phyloP scores from a whole-genome alignment of 1,140 invertebrate species.

The Amphibalanus amphitrite region DNA sequence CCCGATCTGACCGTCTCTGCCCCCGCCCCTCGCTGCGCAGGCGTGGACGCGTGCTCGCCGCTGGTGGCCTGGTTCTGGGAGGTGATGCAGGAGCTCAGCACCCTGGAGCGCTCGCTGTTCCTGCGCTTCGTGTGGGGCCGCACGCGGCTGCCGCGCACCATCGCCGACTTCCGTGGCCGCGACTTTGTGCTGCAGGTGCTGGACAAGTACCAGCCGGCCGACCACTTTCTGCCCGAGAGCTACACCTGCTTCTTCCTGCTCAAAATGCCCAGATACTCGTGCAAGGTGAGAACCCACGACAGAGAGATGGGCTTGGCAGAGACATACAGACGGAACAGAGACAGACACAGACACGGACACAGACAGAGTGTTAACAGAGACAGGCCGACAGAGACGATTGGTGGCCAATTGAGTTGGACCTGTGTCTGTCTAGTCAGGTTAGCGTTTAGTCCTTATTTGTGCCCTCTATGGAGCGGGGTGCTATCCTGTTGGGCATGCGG shows the following conservation, averaged over 20 bases:
- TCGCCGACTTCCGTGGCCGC: conserved; percentile 81
- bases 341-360: conserved; percentile 3
- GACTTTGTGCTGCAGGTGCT: conserved; percentile 89
- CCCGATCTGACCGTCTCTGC: no score
- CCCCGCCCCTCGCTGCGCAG: no score
- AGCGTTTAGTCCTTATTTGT: no score
- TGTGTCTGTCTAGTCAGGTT: no score
- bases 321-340: no score
- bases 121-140: conserved; percentile 91
- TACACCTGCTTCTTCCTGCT: conserved; percentile 95
- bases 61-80: conserved; percentile 95
- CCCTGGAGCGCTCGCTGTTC: conserved; percentile 78
- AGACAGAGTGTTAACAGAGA: background rate
- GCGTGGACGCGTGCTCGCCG: conserved; percentile 62
- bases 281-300: conserved; percentile 59
- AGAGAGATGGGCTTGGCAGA: no score
- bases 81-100: conserved; percentile 91
- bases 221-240: conserved; percentile 89
- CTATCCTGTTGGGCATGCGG: no score
- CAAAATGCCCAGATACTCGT: conserved; percentile 93
- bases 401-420: no score
- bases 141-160: conserved; percentile 76
- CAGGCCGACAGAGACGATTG: background rate
- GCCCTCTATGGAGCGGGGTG: no score
- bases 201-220: conserved; percentile 87